Evolutionary conservation across 2,888 invertebrate species (phyloP).

Genomic region (Hanleya hanleyi): DNA sequence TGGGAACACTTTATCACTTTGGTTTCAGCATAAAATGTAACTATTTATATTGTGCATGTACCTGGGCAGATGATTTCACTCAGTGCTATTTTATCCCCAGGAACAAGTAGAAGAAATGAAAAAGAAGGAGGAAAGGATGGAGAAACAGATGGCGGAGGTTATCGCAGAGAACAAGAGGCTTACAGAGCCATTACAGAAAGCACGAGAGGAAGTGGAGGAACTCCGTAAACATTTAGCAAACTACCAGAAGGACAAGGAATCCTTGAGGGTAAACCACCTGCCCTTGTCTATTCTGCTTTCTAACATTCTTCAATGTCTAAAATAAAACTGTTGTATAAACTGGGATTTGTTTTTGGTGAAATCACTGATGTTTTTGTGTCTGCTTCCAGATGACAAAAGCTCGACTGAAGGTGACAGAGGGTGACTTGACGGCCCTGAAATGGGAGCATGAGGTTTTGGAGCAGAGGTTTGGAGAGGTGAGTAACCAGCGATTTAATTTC

Average conservation of each 20-base stretch:
- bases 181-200: conserved; percentile 82
- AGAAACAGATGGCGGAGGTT: conserved; percentile 81
- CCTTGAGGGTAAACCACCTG: conserved; percentile 74
- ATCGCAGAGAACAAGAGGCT: conserved; percentile 84
- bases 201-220: conserved; percentile 81
- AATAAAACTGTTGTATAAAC: no score
- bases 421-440: conserved; percentile 76
- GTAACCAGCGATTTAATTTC: background rate
- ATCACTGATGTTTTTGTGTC: no score
- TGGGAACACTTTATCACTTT: no score
- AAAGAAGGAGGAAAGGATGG: conserved; percentile 84
- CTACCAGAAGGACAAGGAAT: conserved; percentile 88
- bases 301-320: no score
- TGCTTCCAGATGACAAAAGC: conserved; percentile 77
- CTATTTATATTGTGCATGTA: no score
- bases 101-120: conserved; percentile 74
- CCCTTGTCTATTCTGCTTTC: no score
- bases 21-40: no score
- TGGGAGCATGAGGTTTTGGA: conserved; percentile 79
- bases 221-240: conserved; percentile 85
- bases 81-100: conserved; percentile 39
- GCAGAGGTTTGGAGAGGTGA: conserved; percentile 83
- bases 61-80: no score
- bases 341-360: no score
- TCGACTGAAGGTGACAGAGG: conserved; percentile 67